Evolutionary conservation across 2,113 vertebrate genomes (phyloP), one percentile per base, ranked within the genome.

Genomic region (Oreocharis arfaki): DNA sequence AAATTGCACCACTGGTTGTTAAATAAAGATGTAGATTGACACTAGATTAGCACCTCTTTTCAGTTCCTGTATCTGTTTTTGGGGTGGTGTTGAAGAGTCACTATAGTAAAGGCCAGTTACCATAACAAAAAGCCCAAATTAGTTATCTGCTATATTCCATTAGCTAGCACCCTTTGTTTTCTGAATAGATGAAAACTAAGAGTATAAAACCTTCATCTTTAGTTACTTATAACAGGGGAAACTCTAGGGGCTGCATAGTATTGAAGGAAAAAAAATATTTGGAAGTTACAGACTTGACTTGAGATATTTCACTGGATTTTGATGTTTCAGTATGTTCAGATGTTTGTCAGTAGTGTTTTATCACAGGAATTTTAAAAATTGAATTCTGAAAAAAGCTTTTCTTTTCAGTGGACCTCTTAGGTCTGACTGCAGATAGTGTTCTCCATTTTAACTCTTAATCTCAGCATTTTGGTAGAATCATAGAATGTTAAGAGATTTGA

Each of bases 161-260:
- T 96, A 96, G 95, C 83, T 87, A 60, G 47, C 53, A 96, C 42
- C 3, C 5, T 87, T 93, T 90, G 8, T 85, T 96, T 71, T 71
- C 84, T 93, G 74, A 95, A 89, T 93, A 90, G 55, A 70, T 96
- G 81, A 95, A 94, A 95, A 65, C 60, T 96, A 87, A 90, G 67
- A 90, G 26, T 84, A 57, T 82, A 89, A 96, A 96, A 87, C 7
- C 11, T 50, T 71, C 15, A 63, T 76, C 46, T 96, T 95, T 27
- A 84, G 13, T 85, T 94, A 86, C 59, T 86, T 47, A 70, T 95
- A 90, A 89, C 94, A 87, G 27, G 41, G 84, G 14, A n/a, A 79
- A 55, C 26, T 74, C 61, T 57, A 67, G 60, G n/a, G 70, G 41
- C 41, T 70, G n/a, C 27, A 37, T 26, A 78, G 5, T 37, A 24